phyloP scores from a whole-genome alignment of 1,140 invertebrate genomes.

The Tetranychus cinnabarinus region DNA sequence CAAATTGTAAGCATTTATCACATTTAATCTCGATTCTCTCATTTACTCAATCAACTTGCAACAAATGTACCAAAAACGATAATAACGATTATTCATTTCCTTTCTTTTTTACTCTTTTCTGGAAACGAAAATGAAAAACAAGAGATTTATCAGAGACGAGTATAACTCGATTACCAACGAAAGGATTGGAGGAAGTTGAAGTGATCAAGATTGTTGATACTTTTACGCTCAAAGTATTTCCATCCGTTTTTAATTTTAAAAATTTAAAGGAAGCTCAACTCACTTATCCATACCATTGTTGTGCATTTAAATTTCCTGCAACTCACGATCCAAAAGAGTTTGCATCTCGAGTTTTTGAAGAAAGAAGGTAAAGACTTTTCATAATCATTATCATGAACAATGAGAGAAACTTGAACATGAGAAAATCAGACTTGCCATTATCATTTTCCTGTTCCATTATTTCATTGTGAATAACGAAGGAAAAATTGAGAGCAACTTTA shows the following conservation, averaged over 20 bases:
- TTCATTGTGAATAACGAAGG: too few species aligned
- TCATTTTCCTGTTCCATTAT: too few species aligned
- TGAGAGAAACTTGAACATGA: neutral
- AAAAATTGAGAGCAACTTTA: too few species aligned
- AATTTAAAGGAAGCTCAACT: slow-evolving; percentile 31
- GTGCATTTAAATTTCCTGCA: slow-evolving; percentile 57
- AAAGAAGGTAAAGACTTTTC: neutral
- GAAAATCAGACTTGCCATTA: too few species aligned
- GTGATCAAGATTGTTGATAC: slow-evolving; percentile 42
- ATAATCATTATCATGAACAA: neutral
- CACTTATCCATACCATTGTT: slow-evolving; percentile 70
- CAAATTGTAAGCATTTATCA: slow-evolving; percentile 29
- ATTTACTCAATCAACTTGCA: neutral
- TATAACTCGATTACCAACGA: slow-evolving; percentile 41
- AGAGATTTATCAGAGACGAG: slow-evolving; percentile 49
- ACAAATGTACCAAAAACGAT: neutral
- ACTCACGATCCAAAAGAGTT: slow-evolving; percentile 40
- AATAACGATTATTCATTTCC: neutral
- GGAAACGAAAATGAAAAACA: neutral
- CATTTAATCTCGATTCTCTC: too few species aligned
- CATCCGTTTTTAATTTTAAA: slow-evolving; percentile 50
- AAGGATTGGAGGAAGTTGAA: slow-evolving; percentile 42
- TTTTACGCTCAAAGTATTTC: slow-evolving; percentile 45
- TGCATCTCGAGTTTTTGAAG: slow-evolving; percentile 1
- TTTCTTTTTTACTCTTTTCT: neutral